phyloP scores from a whole-genome alignment of 2,888 invertebrate genomes.

The Ryuthela nishihirai region DNA sequence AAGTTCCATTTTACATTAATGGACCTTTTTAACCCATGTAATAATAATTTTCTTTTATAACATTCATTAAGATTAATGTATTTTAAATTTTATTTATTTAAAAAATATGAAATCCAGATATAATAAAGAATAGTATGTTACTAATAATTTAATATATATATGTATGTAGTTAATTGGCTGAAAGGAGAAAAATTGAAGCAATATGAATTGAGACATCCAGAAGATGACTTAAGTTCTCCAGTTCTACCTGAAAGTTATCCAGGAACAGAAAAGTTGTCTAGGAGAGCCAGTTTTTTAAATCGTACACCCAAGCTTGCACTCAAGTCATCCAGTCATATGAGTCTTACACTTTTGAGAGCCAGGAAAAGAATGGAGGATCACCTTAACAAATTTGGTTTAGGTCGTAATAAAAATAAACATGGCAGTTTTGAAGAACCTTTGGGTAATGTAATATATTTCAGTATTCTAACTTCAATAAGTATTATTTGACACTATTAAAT shows the following conservation, averaged over 20 bases:
- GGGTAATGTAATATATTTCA: no score
- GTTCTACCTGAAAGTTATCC: slow-evolving; percentile 38
- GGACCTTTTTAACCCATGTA: not conserved
- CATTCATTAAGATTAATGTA: not conserved
- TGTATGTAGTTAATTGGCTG: slow-evolving; percentile 43
- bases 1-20: not conserved
- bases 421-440: slow-evolving; percentile 82
- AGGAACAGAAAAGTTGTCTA: slow-evolving; percentile 39
- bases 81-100: no score
- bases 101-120: no score
- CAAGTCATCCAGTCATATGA: slow-evolving; percentile 52
- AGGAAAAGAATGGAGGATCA: slow-evolving; percentile 85
- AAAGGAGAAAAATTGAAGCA: slow-evolving; percentile 42
- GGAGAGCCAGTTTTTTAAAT: slow-evolving; percentile 42
- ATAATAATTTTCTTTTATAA: not conserved
- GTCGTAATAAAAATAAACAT: slow-evolving; percentile 70
- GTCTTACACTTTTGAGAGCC: slow-evolving; percentile 65
- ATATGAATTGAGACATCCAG: slow-evolving; percentile 28
- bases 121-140: no score
- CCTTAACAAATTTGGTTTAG: slow-evolving; percentile 57
- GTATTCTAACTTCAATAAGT: no score
- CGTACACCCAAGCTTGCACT: slow-evolving; percentile 47
- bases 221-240: slow-evolving; percentile 37
- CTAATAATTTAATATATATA: no score
- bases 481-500: no score